phyloP scores from a whole-genome alignment of 1,140 invertebrate genomes.

The Drosophila erecta region DNA sequence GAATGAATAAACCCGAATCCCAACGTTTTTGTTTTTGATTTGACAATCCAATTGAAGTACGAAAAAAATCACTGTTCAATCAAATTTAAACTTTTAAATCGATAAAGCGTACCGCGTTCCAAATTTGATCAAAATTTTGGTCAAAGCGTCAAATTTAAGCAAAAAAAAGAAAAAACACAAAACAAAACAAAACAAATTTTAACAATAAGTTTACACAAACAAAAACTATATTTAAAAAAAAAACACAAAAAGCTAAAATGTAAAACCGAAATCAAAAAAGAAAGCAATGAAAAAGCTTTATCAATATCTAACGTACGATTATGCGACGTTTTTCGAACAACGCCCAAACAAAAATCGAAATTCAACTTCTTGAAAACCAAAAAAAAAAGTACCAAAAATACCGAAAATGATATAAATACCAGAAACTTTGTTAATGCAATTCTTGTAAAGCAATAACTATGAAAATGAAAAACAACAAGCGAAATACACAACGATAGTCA shows the following conservation, averaged over 20 bases:
- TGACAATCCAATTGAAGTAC: slow-evolving; percentile 39
- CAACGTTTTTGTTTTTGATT: slow-evolving; percentile 45
- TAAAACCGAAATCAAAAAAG: slow-evolving; percentile 53
- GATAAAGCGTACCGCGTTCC: slow-evolving; percentile 47
- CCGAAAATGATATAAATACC: slow-evolving; percentile 75
- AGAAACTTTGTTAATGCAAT: slow-evolving; percentile 56
- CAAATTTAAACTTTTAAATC: slow-evolving; percentile 39
- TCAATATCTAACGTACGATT: slow-evolving; percentile 73
- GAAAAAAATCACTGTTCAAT: slow-evolving; percentile 45
- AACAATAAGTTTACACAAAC: slow-evolving; percentile 48
- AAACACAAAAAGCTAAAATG: slow-evolving; percentile 42
- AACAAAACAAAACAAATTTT: slow-evolving; percentile 43
- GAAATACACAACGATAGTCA: slow-evolving; percentile 79
- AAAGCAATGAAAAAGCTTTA: slow-evolving; percentile 63
- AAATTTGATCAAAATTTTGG: slow-evolving; percentile 47
- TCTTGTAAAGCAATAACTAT: slow-evolving; percentile 61
- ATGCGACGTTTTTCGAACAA: slow-evolving; percentile 83
- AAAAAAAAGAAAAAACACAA: slow-evolving; percentile 34
- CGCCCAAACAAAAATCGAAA: slow-evolving; percentile 94
- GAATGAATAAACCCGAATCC: slow-evolving; percentile 7
- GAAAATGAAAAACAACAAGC: slow-evolving; percentile 52
- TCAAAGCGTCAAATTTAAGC: slow-evolving; percentile 50
- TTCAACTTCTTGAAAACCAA: slow-evolving; percentile 94
- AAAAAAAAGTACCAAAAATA: slow-evolving; percentile 70
- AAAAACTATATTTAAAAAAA: slow-evolving; percentile 44